phyloP scores from a whole-genome alignment of 1,140 invertebrate genomes.

The Diachasmimorpha longicaudata region DNA sequence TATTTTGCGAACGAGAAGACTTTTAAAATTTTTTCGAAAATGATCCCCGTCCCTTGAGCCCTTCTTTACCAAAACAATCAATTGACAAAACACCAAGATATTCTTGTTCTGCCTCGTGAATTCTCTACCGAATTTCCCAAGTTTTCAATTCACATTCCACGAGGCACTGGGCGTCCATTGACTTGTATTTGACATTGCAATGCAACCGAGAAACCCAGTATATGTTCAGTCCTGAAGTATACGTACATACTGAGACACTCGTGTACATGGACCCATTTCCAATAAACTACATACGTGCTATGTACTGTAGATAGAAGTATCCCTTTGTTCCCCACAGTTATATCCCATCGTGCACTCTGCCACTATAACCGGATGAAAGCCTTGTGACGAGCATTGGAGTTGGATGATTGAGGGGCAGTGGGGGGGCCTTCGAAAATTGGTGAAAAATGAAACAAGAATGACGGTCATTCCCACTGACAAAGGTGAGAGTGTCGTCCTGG shows the following conservation, averaged over 20 bases:
- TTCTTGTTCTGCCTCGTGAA: not conserved
- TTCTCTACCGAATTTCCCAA: constrained; percentile 2
- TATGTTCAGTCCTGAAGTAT: not conserved
- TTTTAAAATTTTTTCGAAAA: no score
- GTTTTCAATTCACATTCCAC: constrained; percentile 30
- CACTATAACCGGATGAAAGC: not conserved
- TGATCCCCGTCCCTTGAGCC: not conserved
- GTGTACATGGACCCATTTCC: constrained; percentile 12
- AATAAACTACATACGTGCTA: constrained; percentile 24
- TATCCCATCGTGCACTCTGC: constrained; percentile 14
- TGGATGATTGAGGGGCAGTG: not conserved
- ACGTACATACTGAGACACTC: constrained; percentile 1
- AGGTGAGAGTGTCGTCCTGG: not conserved
- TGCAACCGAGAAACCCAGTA: not conserved
- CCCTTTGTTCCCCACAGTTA: constrained; percentile 34
- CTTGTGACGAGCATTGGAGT: constrained; percentile 15
- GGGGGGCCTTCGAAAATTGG: not conserved
- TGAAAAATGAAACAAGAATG: not conserved
- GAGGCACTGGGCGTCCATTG: constrained; percentile 19
- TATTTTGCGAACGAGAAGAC: no score
- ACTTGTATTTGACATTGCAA: constrained; percentile 30
- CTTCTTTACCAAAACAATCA: not conserved
- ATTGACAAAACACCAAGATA: not conserved
- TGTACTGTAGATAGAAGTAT: constrained; percentile 21
- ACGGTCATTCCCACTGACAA: not conserved